A percentile compares a stretch with the other conserved stretches of the same genome.
phyloP scores from a whole-genome alignment of 2,888 invertebrate genomes.

The Athrips mouffetella region DNA sequence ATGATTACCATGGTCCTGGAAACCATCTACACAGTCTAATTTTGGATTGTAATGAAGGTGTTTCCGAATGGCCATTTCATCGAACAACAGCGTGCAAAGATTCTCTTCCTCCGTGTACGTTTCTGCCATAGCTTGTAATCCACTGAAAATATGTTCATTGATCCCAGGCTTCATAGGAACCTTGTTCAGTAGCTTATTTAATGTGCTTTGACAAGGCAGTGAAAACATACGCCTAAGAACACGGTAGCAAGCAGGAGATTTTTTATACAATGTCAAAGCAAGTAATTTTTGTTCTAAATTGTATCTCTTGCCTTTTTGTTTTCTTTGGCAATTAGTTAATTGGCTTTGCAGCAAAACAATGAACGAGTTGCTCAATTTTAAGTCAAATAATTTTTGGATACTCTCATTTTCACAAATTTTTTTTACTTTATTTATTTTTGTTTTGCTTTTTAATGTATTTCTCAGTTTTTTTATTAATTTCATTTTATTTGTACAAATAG shows the following conservation, averaged over 20 bases:
- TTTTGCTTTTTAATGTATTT: background rate
- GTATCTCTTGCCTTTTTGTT: slow-evolving; percentile 5
- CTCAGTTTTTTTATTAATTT: background rate
- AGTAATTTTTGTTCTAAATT: slow-evolving; percentile 8
- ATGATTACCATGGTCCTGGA: slow-evolving; percentile 24
- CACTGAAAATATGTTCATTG: slow-evolving; percentile 22
- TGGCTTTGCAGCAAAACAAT: slow-evolving; percentile 8
- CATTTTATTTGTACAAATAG: background rate
- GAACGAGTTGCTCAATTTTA: slow-evolving; percentile 6
- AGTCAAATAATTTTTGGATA: slow-evolving; percentile 1
- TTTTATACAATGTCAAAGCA: slow-evolving; percentile 24
- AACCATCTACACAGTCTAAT: slow-evolving; percentile 21
- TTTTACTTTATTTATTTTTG: background rate
- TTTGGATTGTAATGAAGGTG: slow-evolving; percentile 21
- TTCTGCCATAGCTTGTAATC: slow-evolving; percentile 21
- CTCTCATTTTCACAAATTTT: background rate
- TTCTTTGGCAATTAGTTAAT: slow-evolving; percentile 10
- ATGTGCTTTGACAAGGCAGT: slow-evolving; percentile 24
- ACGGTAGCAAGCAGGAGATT: slow-evolving; percentile 28
- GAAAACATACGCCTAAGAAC: slow-evolving; percentile 27
- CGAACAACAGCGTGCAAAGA: slow-evolving; percentile 8
- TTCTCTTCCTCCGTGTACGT: slow-evolving; percentile 3
- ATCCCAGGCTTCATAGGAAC: slow-evolving; percentile 24
- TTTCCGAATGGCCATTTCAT: slow-evolving; percentile 20
- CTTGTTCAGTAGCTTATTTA: slow-evolving; percentile 25